A percentile compares a stretch with the other conserved stretches of the same genome.
phyloP scores from a whole-genome alignment of 2,888 invertebrate species.

The Doris montereyensis region DNA sequence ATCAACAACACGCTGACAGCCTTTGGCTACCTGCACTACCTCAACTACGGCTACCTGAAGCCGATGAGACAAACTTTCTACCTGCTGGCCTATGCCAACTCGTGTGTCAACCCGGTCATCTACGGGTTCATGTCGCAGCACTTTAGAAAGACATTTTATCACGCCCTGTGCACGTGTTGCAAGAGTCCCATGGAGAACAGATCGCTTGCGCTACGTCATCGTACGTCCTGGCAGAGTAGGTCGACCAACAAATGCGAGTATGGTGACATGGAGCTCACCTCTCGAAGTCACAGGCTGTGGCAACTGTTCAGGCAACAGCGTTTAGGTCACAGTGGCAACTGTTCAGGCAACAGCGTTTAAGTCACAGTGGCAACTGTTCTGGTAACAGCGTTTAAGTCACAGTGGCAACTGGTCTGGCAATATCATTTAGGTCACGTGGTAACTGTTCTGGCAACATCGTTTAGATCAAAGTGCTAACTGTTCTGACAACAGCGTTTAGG shows the following conservation, averaged over 20 bases:
- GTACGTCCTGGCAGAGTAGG: slow-evolving; percentile 37
- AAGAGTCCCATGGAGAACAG: slow-evolving; percentile 29
- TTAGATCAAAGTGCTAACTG: too few species aligned
- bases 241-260: slow-evolving; percentile 32
- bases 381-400: too few species aligned
- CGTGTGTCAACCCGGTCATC: slow-evolving; percentile 82
- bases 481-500: too few species aligned
- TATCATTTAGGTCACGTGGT: too few species aligned
- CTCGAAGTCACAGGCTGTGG: too few species aligned
- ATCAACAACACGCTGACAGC: slow-evolving; percentile 80
- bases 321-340: too few species aligned
- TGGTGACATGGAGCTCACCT: slow-evolving; percentile 27
- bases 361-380: too few species aligned
- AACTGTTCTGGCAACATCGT: too few species aligned
- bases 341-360: too few species aligned
- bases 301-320: too few species aligned
- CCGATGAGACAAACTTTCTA: slow-evolving; percentile 79
- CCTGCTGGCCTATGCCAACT: slow-evolving; percentile 82
- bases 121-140: slow-evolving; percentile 84
- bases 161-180: slow-evolving; percentile 53
- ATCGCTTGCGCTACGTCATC: slow-evolving; percentile 38
- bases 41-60: slow-evolving; percentile 76
- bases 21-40: slow-evolving; percentile 75
- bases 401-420: too few species aligned
- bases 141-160: slow-evolving; percentile 76